Conservation (phyloP, 64 coral and sea anemone species). For the Platygyra sinensis region DNA sequence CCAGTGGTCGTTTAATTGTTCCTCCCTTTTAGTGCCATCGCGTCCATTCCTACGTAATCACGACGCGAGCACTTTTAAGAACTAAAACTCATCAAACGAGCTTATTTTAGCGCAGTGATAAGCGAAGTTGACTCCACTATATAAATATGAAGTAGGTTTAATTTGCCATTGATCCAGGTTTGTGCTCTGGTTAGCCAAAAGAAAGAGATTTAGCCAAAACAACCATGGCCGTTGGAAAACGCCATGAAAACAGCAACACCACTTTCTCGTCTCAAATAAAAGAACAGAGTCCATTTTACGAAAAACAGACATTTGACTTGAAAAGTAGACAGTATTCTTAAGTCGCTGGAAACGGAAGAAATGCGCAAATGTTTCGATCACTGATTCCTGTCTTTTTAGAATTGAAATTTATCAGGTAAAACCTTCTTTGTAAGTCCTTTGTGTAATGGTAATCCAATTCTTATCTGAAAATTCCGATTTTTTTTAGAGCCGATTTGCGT, state of each 20-base stretch:
- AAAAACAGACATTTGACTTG: background rate
- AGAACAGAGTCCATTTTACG: background rate
- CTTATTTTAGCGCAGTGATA: background rate
- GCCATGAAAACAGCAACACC: background rate
- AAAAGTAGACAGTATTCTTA: background rate
- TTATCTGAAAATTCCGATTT: background rate
- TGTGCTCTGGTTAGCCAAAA: slow-evolving; percentile 20
- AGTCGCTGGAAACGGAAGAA: background rate
- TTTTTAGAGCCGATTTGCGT: background rate
- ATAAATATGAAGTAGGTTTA: slow-evolving; percentile 8
- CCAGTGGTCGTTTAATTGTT: slow-evolving; percentile 4
- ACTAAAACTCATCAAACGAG: background rate
- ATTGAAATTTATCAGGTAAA: background rate
- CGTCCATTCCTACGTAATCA: background rate
- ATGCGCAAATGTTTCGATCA: background rate
- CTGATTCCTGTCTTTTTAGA: background rate
- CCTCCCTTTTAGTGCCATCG: background rate
- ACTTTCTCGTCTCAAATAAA: background rate
- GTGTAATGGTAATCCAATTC: background rate
- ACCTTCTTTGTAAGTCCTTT: background rate
- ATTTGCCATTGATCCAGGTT: slow-evolving; percentile 6
- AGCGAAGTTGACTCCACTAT: background rate
- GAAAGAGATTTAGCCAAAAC: slow-evolving; percentile 8
- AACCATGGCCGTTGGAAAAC: background rate
- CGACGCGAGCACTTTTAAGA: slow-evolving; percentile 1